Conservation (phyloP, 1,140 invertebrate species). For the Scaptomyza hsui region DNA sequence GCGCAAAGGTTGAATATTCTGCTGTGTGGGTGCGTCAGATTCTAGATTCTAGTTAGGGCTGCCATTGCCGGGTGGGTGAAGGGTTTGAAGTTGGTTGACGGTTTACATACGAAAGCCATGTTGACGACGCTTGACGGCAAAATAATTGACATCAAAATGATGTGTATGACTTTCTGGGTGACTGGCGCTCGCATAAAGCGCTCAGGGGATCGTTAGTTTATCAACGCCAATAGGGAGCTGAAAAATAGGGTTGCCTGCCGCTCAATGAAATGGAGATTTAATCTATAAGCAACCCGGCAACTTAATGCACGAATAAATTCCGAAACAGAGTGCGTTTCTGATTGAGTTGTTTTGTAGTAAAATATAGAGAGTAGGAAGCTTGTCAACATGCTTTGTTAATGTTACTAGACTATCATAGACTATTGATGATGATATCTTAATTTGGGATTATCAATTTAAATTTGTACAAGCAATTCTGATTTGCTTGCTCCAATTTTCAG, state of each 20-base stretch:
- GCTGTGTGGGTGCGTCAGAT: neutral
- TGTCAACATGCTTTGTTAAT: too few relatives aligned
- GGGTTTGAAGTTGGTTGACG: neutral
- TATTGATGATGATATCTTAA: too few relatives aligned
- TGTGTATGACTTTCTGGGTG: constrained; percentile 28
- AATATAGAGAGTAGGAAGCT: too few relatives aligned
- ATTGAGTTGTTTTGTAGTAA: too few relatives aligned
- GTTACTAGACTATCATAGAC: too few relatives aligned
- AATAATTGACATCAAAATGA: constrained; percentile 65
- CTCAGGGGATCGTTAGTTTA: constrained; percentile 29
- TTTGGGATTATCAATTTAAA: too few relatives aligned
- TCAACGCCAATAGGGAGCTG: constrained; percentile 11
- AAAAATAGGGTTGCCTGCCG: neutral
- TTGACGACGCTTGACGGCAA: constrained; percentile 41
- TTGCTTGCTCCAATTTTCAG: too few relatives aligned
- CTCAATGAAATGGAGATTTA: neutral
- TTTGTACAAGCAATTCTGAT: too few relatives aligned
- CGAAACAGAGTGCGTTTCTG: too few relatives aligned
- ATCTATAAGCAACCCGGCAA: too few relatives aligned
- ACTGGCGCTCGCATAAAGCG: constrained; percentile 27
- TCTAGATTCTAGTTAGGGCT: neutral
- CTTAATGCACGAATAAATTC: too few relatives aligned
- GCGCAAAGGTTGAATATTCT: constrained; percentile 2
- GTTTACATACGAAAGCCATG: constrained; percentile 39
- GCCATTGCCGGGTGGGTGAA: neutral